These are phyloP conservation scores for Forbesichthys papilliferus DNA, from an alignment of 2,113 vertebrate genomes.

Conservation along the genomic window DNA sequence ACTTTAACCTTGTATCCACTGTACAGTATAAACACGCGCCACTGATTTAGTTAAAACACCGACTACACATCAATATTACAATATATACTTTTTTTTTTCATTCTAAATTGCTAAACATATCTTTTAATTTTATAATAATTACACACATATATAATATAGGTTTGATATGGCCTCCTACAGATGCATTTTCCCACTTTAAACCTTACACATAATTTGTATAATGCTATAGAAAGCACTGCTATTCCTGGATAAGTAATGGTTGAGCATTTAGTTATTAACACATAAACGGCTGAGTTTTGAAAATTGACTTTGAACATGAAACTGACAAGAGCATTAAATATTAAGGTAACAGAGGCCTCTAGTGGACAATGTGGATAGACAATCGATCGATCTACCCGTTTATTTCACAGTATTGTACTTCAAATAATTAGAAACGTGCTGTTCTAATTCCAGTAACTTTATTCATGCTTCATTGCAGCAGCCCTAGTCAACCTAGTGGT, in stretches of 20 bases:
- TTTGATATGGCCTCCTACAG: not conserved
- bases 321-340: slow-evolving; percentile 39
- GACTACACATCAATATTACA: no score
- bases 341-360: slow-evolving; percentile 61
- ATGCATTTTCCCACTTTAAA: not conserved
- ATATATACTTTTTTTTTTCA: no score
- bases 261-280: slow-evolving; percentile 24
- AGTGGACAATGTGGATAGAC: slow-evolving; percentile 57
- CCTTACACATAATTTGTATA: not conserved
- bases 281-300: slow-evolving; percentile 31
- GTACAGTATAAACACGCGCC: no score
- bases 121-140: no score
- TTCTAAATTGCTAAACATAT: no score
- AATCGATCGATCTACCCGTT: no score
- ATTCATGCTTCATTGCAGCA: slow-evolving; percentile 66
- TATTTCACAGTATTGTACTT: no score
- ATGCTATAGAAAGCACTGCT: slow-evolving; percentile 6
- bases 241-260: slow-evolving; percentile 8
- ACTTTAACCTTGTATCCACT: no score
- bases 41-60: no score
- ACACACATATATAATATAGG: no score
- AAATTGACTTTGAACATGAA: slow-evolving; percentile 73
- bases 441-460: slow-evolving; percentile 58
- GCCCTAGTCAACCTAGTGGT: slow-evolving; percentile 59
- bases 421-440: not conserved